phyloP scores from a whole-genome alignment of 1,140 invertebrate genomes.

The Tetragonula clypearis region DNA sequence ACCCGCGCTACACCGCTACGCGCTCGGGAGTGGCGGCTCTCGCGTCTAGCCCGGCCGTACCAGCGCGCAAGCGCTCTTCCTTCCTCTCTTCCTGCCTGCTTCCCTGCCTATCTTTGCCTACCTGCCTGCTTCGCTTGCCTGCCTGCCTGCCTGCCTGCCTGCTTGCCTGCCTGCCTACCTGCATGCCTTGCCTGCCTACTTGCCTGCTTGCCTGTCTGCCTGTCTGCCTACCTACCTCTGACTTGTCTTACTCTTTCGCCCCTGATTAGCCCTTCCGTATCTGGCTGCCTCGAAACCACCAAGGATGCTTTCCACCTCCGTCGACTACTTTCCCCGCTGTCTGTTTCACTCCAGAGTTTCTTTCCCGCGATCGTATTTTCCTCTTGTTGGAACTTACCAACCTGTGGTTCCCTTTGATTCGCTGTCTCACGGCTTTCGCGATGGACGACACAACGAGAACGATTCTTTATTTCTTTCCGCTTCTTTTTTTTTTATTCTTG shows the following conservation, averaged over 20 bases:
- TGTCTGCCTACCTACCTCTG: conserved; percentile 12
- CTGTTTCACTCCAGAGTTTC: conserved; percentile 5
- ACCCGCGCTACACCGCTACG: conserved; percentile 80
- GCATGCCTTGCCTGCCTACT: conserved; percentile 12
- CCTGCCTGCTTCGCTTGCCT: conserved; percentile 52
- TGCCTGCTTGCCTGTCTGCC: background rate
- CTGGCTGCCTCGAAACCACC: conserved; percentile 32
- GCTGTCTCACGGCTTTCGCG: background rate
- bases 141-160: conserved; percentile 29
- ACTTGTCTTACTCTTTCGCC: conserved; percentile 34
- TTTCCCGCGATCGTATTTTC: background rate
- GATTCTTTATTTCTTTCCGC: background rate
- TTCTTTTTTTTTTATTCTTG: background rate
- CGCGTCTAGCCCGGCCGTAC: conserved; percentile 77
- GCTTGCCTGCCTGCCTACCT: conserved; percentile 18
- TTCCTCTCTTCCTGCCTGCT: conserved; percentile 61
- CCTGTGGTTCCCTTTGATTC: background rate
- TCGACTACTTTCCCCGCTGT: background rate
- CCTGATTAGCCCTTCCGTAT: conserved; percentile 46
- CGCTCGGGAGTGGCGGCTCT: conserved; percentile 81
- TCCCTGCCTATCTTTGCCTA: conserved; percentile 41
- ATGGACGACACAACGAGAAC: background rate
- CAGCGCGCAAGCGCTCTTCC: conserved; percentile 74
- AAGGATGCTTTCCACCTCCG: conserved; percentile 31
- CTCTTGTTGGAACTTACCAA: background rate